Percentiles rank a stretch among this genome's conserved stretches.
These are phyloP conservation scores for Macrosoma leucophasiata DNA, from an alignment of 2,888 invertebrate species.

Conservation along the genomic window DNA sequence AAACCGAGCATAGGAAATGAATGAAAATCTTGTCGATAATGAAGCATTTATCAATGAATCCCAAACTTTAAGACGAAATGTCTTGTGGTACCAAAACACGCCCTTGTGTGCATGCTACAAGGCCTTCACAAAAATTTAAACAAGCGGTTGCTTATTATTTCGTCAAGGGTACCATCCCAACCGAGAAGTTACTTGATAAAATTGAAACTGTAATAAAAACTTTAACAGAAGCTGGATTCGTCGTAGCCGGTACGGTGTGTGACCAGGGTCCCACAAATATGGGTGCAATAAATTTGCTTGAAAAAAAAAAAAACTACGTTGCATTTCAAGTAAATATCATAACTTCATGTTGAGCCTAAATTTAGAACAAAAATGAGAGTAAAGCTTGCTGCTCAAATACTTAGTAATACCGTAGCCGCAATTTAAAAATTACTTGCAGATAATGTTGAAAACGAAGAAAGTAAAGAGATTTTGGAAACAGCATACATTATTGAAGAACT, in stretches of 20 bases:
- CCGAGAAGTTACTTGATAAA: conserved; percentile 11
- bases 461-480: conserved; percentile 7
- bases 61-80: too few species aligned
- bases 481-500: conserved; percentile 7
- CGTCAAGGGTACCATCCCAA: conserved; percentile 10
- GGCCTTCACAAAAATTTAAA: conserved; percentile 9
- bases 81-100: conserved; percentile 10
- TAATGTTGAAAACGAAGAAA: neutral
- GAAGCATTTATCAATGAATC: too few species aligned
- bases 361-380: conserved; percentile 15
- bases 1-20: too few species aligned
- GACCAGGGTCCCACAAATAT: conserved; percentile 18
- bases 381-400: conserved; percentile 15
- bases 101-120: conserved; percentile 13
- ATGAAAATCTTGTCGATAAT: too few species aligned
- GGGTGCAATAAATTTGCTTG: conserved; percentile 8
- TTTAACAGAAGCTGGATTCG: conserved; percentile 5
- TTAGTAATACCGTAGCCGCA: conserved; percentile 17
- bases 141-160: conserved; percentile 19
- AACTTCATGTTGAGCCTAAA: conserved; percentile 8
- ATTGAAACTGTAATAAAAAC: conserved; percentile 10
- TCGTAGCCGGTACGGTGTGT: conserved; percentile 11
- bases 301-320: conserved; percentile 4
- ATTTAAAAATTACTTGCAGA: conserved; percentile 8
- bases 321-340: conserved; percentile 10